Percentiles rank a stretch among this genome's conserved stretches.
Conservation (phyloP, 2,113 vertebrate genomes). For the Rhea pennata region DNA sequence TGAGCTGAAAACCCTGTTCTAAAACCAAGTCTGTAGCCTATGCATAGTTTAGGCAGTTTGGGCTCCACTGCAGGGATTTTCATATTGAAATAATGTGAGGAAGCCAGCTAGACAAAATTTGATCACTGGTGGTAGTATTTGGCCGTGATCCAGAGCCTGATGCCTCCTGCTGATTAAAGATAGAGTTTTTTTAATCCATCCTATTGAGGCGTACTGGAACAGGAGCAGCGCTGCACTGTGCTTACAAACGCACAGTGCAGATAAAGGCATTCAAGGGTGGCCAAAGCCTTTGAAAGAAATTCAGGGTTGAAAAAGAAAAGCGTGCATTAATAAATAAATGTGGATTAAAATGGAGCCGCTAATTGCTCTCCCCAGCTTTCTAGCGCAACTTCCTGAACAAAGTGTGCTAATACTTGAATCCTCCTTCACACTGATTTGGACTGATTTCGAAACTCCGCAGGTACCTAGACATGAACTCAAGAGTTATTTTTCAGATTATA, state of each 20-base stretch:
- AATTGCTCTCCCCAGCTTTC: background rate
- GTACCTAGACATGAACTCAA: conserved; percentile 14
- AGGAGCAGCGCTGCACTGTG: background rate
- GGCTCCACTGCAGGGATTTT: background rate
- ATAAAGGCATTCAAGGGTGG: background rate
- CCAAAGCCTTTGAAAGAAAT: conserved; percentile 22
- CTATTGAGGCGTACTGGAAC: background rate
- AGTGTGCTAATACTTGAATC: background rate
- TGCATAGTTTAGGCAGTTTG: background rate
- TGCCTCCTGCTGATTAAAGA: background rate
- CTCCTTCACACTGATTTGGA: background rate
- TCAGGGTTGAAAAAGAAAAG: background rate
- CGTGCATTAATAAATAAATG: conserved; percentile 20
- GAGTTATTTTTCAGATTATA: conserved; percentile 12
- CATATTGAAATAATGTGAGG: background rate
- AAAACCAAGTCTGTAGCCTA: background rate
- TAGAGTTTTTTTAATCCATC: background rate
- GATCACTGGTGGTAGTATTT: background rate
- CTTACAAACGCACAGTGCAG: background rate
- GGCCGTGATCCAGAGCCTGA: background rate
- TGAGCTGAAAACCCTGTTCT: background rate
- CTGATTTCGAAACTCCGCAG: conserved; percentile 48
- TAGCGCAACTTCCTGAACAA: background rate
- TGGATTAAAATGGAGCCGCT: background rate
- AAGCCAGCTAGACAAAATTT: background rate